Percentiles rank a stretch among this genome's conserved stretches.
phyloP scores from a whole-genome alignment of 2,888 invertebrate species.

The Lamellibrachia columna region DNA sequence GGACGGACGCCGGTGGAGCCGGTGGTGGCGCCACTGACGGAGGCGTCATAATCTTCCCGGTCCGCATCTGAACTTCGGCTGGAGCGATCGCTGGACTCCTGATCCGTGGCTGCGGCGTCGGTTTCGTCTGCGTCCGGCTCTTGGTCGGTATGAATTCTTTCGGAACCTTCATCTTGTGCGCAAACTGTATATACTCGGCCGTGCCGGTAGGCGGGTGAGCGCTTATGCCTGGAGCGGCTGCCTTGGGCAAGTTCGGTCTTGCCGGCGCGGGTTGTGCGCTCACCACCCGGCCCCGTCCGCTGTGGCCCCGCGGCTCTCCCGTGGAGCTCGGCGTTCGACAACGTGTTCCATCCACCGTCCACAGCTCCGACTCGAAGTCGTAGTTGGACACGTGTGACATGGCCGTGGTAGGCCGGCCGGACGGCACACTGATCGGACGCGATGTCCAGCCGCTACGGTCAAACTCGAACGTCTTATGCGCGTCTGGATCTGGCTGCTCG shows the following conservation, averaged over 20 bases:
- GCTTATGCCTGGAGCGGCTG: background rate
- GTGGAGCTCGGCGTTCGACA: background rate
- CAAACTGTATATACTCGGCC: background rate
- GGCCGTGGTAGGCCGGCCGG: background rate
- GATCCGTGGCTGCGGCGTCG: background rate
- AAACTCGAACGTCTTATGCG: background rate
- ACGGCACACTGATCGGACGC: conserved; percentile 1
- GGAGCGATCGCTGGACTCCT: background rate
- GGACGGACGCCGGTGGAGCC: background rate
- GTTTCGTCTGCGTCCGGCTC: background rate
- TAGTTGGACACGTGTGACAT: background rate
- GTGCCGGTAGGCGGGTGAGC: background rate
- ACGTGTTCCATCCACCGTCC: background rate
- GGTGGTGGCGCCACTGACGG: background rate
- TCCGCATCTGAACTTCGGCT: background rate
- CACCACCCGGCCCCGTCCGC: background rate
- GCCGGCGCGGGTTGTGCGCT: background rate
- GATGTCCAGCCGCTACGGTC: background rate
- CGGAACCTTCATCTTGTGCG: background rate
- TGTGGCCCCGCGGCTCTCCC: background rate
- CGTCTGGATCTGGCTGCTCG: background rate
- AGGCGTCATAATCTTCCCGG: background rate
- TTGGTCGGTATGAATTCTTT: background rate
- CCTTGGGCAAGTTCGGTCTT: background rate
- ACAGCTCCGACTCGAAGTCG: conserved; percentile 5